Base-by-base conservation (phyloP, 2,797 vertebrate species). In the Rhodeus uyekii region DNA sequence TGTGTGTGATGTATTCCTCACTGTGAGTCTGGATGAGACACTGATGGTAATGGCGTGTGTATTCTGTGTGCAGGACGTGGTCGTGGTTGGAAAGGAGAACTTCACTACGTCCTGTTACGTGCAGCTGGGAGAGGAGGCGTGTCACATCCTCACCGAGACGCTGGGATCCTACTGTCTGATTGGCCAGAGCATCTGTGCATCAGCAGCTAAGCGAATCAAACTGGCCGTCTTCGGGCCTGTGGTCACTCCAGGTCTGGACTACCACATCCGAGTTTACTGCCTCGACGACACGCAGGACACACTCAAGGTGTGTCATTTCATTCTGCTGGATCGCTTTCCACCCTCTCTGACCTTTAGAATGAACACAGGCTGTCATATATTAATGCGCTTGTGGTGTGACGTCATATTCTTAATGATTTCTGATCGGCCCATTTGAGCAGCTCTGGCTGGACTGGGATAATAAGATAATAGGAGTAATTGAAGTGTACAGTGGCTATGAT, bases 61-160 rank as follows among this genome's bases (percentile, higher is more conserved):
- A 13, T 83, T 27, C 69, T 44, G 2, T 64, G 69, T n/a, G 6
- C 83, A 99, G 98, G 98, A 99, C 6, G 96, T 99, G 73, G 97
- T 99, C 82, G 95, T 96, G 63, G 96, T 99, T 0, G 98, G 98
- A 34, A 97, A 99, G 79, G 98, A 99, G 81, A 98, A 98, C 88
- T 98, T 98, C 90, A 98, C 96, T 22, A 98, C 98, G 0, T 97
- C 97, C 0, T 99, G 97, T 90, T 99, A 99, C 80, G 94, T 99
- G 88, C 98, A 99, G 86, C 92, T 99, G 95, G 97, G 98, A 1
- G 92, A 96, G 0, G 96, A 99, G 84, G 94, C 97, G 44, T 99
- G 97, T 91, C 98, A 99, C 90, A 95, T 99, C 89, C 95, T 99
- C 91, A 98, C 97, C 0, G 98, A 99, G 93, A 97, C 95, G 0